Evolutionary conservation across 1,140 invertebrate genomes (phyloP).

Genomic region (Liolophura sinensis): DNA sequence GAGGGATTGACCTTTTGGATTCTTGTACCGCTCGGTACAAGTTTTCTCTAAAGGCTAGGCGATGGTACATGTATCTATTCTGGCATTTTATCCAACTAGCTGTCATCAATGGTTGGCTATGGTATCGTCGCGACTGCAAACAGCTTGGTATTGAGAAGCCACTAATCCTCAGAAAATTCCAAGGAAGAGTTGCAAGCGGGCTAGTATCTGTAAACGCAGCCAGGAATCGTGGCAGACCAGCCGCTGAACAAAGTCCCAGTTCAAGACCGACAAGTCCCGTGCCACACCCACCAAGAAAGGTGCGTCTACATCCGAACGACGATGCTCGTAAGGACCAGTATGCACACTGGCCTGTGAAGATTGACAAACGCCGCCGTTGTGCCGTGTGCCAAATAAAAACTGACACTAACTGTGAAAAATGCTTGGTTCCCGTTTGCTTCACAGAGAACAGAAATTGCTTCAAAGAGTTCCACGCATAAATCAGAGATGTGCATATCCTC

Average conservation of each 20-base stretch:
- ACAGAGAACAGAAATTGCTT: slow-evolving; percentile 20
- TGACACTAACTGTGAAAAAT: slow-evolving; percentile 14
- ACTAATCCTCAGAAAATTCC: neutral
- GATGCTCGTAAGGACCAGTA: slow-evolving; percentile 11
- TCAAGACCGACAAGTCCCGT: neutral
- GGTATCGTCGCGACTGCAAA: slow-evolving; percentile 28
- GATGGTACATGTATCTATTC: slow-evolving; percentile 45
- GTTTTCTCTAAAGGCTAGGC: slow-evolving; percentile 35
- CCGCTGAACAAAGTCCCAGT: neutral
- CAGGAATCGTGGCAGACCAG: neutral
- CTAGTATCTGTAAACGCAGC: neutral
- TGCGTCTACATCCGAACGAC: neutral
- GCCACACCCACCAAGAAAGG: neutral
- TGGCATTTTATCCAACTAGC: slow-evolving; percentile 39
- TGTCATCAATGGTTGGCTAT: slow-evolving; percentile 45
- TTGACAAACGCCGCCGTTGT: slow-evolving; percentile 9
- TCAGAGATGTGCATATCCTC: too few species aligned
- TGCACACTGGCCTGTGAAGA: neutral
- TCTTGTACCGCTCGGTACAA: slow-evolving; percentile 32
- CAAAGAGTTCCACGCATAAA: too few species aligned
- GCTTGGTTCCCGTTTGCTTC: slow-evolving; percentile 10
- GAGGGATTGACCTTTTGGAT: slow-evolving; percentile 53
- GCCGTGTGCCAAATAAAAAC: neutral
- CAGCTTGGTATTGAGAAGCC: neutral
- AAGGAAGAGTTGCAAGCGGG: slow-evolving; percentile 2